phyloP scores from a whole-genome alignment of 1,140 invertebrate species.

The Drosophila trapezifrons region DNA sequence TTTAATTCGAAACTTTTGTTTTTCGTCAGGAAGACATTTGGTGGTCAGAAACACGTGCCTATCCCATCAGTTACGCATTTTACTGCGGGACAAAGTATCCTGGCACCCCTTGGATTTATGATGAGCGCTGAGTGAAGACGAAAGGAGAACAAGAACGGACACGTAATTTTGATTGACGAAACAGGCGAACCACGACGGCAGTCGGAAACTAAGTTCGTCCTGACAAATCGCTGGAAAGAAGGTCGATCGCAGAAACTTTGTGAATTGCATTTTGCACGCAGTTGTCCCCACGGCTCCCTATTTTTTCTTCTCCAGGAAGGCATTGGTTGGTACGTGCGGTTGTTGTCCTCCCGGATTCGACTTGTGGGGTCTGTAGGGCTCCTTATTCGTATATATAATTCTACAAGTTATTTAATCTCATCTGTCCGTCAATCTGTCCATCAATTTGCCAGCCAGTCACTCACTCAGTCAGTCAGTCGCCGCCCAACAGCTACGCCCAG shows the following conservation, averaged over 20 bases:
- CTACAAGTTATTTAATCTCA: constrained; percentile 83
- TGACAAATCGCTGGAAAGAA: constrained; percentile 63
- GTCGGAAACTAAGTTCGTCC: constrained; percentile 62
- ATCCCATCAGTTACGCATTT: constrained; percentile 35
- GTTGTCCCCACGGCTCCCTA: constrained; percentile 20
- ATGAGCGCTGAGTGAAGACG: constrained; percentile 21
- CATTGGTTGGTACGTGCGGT: constrained; percentile 68
- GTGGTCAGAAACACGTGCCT: constrained; percentile 46
- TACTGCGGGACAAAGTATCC: constrained; percentile 8
- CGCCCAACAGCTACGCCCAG: constrained; percentile 39
- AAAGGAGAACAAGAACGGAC: constrained; percentile 49
- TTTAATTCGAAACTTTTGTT: constrained; percentile 31
- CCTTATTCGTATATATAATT: constrained; percentile 49
- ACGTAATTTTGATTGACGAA: constrained; percentile 82
- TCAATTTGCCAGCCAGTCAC: constrained; percentile 75
- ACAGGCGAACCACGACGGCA: constrained; percentile 58
- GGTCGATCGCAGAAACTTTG: constrained; percentile 51
- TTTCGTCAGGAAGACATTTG: constrained; percentile 28
- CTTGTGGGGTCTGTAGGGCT: constrained; percentile 11
- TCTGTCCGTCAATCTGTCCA: constrained; percentile 82
- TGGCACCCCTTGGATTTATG: constrained; percentile 32
- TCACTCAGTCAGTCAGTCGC: constrained; percentile 43
- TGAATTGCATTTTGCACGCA: constrained; percentile 61
- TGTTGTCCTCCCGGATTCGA: constrained; percentile 33
- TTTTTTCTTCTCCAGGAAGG: constrained; percentile 35